These are phyloP conservation scores for Argya squamiceps DNA, from an alignment of 2,797 vertebrate species.

Conservation along the genomic window DNA sequence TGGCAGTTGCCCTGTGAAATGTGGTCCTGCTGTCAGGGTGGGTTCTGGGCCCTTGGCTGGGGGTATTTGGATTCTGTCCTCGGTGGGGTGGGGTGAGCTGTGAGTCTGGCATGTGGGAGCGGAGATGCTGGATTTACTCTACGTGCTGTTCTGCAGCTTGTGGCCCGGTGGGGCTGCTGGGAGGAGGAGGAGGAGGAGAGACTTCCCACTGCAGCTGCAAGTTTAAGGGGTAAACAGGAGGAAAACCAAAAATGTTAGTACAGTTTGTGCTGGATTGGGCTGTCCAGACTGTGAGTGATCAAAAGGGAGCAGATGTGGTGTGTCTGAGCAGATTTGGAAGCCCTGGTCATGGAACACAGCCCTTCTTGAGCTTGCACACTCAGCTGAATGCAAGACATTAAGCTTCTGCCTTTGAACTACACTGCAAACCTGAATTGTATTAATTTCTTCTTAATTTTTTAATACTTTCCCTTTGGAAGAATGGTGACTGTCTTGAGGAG, in stretches of 20 bases:
- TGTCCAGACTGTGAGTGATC: not conserved
- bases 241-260: conserved; percentile 14
- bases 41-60: not conserved
- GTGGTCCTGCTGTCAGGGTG: not conserved
- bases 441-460: not conserved
- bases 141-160: conserved; percentile 1
- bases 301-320: not conserved
- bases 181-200: conserved; percentile 16
- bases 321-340: not conserved
- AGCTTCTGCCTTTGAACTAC: not conserved
- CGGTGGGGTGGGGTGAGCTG: not conserved
- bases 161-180: conserved; percentile 23
- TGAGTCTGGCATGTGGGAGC: not conserved
- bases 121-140: not conserved
- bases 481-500: not conserved
- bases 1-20: not conserved
- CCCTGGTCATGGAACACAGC: not conserved
- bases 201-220: conserved; percentile 57
- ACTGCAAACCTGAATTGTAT: not conserved
- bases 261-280: conserved; percentile 9
- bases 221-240: conserved; percentile 42
- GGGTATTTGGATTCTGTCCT: not conserved
- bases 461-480: not conserved
- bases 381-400: not conserved
- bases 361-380: not conserved